Percentiles rank a stretch among this genome's conserved stretches.
These are phyloP conservation scores for Planococcus citri DNA, from an alignment of 1,140 invertebrate species.

Conservation along the genomic window DNA sequence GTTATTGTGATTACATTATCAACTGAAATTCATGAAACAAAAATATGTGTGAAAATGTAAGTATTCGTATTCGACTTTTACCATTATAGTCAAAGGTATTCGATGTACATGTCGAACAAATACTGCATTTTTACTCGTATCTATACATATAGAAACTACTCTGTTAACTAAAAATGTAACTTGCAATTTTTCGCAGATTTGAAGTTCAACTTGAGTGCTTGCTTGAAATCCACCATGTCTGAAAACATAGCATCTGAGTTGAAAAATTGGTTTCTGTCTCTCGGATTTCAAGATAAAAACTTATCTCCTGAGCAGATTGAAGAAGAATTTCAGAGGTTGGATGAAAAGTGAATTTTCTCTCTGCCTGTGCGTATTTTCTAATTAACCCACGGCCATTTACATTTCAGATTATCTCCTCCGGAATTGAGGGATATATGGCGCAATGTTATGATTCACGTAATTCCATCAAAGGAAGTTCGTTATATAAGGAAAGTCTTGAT, in stretches of 20 bases:
- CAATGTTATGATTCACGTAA: neutral
- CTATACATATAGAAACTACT: no score
- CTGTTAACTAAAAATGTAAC: no score
- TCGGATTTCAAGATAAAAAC: conserved; percentile 1
- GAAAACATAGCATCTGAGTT: neutral
- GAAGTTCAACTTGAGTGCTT: no score
- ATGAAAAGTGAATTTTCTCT: neutral
- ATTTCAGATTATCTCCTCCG: conserved; percentile 3
- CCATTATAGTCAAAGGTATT: no score
- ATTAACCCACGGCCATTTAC: neutral
- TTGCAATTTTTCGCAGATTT: no score
- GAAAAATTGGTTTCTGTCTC: neutral
- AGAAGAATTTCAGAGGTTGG: conserved; percentile 3
- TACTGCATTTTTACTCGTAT: no score
- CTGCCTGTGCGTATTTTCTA: neutral
- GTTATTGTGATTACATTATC: no score
- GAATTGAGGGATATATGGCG: conserved; percentile 13
- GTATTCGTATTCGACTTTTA: no score
- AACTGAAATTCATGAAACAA: no score
- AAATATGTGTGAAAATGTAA: no score
- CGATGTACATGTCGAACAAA: no score
- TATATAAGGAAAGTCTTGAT: neutral
- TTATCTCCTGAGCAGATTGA: neutral
- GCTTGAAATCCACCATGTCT: neutral
- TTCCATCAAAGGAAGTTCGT: neutral